A percentile compares a stretch with the other conserved stretches of the same genome.
These are phyloP conservation scores for Coreoperca whiteheadi DNA, from an alignment of 2,113 vertebrate species.

Conservation along the genomic window DNA sequence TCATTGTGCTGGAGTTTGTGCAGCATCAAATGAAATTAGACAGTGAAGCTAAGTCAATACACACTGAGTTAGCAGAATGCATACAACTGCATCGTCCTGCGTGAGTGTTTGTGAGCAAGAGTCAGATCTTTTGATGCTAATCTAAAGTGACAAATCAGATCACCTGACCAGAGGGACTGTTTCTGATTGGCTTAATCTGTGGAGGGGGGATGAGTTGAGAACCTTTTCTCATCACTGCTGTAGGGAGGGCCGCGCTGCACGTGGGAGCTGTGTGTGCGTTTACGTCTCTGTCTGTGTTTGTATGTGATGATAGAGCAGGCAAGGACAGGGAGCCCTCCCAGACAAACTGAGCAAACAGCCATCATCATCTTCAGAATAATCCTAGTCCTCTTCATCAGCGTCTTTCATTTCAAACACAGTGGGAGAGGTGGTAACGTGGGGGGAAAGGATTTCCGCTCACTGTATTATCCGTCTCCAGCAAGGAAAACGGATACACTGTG, in stretches of 20 bases:
- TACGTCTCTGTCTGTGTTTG: conserved; percentile 27
- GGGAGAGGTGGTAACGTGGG: neutral
- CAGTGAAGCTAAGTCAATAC: neutral
- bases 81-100: neutral
- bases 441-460: conserved; percentile 28
- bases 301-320: conserved; percentile 29
- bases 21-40: neutral
- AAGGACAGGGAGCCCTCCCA: conserved; percentile 69
- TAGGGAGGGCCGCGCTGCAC: conserved; percentile 26
- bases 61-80: conserved; percentile 4
- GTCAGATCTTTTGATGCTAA: conserved; percentile 54
- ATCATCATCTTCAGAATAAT: conserved; percentile 59
- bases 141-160: conserved; percentile 66
- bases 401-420: conserved; percentile 21
- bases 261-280: conserved; percentile 40
- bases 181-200: conserved; percentile 65
- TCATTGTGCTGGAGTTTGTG: neutral
- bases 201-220: conserved; percentile 1
- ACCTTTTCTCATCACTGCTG: conserved; percentile 48
- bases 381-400: conserved; percentile 40
- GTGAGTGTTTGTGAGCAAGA: conserved; percentile 8
- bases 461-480: too few species aligned
- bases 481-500: too few species aligned
- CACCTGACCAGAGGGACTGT: conserved; percentile 66
- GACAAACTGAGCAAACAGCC: conserved; percentile 70